Evolutionary conservation across 2,888 invertebrate genomes (phyloP).

Genomic region (Mimas tiliae): DNA sequence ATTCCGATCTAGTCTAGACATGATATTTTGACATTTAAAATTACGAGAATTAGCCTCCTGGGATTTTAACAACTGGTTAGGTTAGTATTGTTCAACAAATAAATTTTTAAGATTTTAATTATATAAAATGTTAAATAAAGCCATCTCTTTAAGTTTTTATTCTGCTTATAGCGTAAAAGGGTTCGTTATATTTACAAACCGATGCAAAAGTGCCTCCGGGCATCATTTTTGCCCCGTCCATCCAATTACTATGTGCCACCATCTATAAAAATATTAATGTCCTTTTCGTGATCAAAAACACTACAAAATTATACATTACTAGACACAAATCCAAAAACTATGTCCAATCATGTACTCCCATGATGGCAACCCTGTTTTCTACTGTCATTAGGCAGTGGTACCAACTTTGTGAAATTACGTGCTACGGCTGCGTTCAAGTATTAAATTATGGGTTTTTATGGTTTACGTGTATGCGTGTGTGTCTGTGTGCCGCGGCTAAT

Average conservation of each 20-base stretch:
- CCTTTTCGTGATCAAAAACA: constrained; percentile 18
- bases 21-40: too few relatives aligned
- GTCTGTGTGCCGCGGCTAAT: constrained; percentile 59
- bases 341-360: constrained; percentile 13
- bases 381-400: constrained; percentile 81
- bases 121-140: too few relatives aligned
- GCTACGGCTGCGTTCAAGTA: constrained; percentile 73
- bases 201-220: constrained; percentile 8
- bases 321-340: constrained; percentile 16
- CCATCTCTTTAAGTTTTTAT: background rate
- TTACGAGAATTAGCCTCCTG: too few relatives aligned
- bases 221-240: background rate
- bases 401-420: constrained; percentile 79
- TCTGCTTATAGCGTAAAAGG: background rate
- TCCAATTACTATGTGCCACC: background rate
- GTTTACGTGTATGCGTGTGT: constrained; percentile 40
- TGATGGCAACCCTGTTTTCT: constrained; percentile 32
- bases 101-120: too few relatives aligned
- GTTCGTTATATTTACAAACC: background rate
- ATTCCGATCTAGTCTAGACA: too few relatives aligned
- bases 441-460: constrained; percentile 72
- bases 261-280: constrained; percentile 21
- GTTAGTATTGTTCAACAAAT: too few relatives aligned
- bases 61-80: too few relatives aligned
- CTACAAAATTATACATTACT: constrained; percentile 15